Percentiles rank a stretch among this genome's conserved stretches.
These are phyloP conservation scores for Bombylius major DNA, from an alignment of 2,888 invertebrate species.

Conservation along the genomic window DNA sequence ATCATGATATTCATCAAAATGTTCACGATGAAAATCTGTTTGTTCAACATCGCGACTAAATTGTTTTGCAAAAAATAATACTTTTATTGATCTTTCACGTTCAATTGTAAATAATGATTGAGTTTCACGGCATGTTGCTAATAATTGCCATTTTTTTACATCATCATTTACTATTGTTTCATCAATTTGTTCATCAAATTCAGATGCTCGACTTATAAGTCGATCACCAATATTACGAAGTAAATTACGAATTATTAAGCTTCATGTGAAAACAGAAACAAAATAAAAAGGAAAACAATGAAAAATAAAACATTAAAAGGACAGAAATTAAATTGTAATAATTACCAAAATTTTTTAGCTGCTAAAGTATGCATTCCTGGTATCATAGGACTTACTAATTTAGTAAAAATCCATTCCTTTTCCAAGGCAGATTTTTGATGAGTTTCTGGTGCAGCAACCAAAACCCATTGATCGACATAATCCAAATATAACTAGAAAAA, in stretches of 20 bases:
- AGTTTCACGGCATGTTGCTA: conserved; percentile 57
- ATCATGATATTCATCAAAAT: conserved; percentile 31
- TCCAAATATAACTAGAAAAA: conserved; percentile 61
- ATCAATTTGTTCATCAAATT: conserved; percentile 32
- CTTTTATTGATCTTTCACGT: conserved; percentile 66
- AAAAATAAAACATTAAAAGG: neutral
- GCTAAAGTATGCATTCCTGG: conserved; percentile 60
- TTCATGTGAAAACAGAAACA: neutral
- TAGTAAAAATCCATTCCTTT: conserved; percentile 80
- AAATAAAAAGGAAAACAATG: neutral
- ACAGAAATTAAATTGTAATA: conserved; percentile 8
- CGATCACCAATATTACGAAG: conserved; percentile 38
- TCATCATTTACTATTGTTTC: conserved; percentile 24
- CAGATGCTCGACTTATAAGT: conserved; percentile 36
- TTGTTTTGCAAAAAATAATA: conserved; percentile 68
- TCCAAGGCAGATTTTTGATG: conserved; percentile 63
- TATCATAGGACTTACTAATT: conserved; percentile 63
- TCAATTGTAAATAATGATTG: conserved; percentile 68
- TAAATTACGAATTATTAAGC: conserved; percentile 38
- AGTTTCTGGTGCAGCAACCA: conserved; percentile 36
- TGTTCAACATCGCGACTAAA: conserved; percentile 53
- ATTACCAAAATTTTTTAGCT: conserved; percentile 63
- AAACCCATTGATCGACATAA: conserved; percentile 73
- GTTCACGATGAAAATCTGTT: conserved; percentile 38
- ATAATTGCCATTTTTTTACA: conserved; percentile 31